A percentile compares a stretch with the other conserved stretches of the same genome.
These are phyloP conservation scores for Actenoides hombroni DNA, from an alignment of 2,113 vertebrate species.

Conservation along the genomic window DNA sequence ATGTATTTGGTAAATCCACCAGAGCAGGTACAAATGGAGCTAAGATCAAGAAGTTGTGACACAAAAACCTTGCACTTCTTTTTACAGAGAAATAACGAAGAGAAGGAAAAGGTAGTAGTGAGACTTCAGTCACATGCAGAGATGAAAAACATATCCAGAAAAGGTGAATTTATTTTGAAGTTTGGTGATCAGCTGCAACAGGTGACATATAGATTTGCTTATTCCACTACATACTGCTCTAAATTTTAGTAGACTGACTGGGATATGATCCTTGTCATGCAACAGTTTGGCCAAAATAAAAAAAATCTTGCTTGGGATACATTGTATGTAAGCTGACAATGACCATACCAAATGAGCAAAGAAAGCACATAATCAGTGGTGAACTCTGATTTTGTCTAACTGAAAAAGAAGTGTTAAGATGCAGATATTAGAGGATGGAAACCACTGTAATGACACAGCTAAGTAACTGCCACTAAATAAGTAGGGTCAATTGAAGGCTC, in stretches of 20 bases:
- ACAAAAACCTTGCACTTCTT: not conserved
- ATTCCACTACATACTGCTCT: not conserved
- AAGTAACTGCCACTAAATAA: not conserved
- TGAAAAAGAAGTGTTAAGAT: not conserved
- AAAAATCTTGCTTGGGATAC: not conserved
- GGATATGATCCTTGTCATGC: not conserved
- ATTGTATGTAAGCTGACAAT: not conserved
- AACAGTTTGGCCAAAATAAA: not conserved
- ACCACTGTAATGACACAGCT: not conserved
- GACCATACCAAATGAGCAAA: not conserved
- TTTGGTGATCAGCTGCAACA: not conserved
- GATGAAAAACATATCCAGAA: not conserved
- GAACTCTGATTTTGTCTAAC: not conserved
- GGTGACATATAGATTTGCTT: not conserved
- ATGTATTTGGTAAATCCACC: constrained; percentile 13
- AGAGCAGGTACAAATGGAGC: not conserved
- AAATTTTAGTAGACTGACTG: not conserved
- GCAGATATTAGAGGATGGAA: not conserved
- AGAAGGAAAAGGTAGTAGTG: not conserved
- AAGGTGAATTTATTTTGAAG: not conserved
- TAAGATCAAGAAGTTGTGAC: not conserved
- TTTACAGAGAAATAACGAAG: not conserved
- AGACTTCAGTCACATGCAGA: not conserved
- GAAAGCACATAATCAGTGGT: not conserved
- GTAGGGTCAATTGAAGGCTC: not conserved